Evolutionary conservation across 2,797 vertebrate genomes (phyloP), one percentile per base, ranked within the genome.

Genomic region (Toxotes lorentzi): DNA sequence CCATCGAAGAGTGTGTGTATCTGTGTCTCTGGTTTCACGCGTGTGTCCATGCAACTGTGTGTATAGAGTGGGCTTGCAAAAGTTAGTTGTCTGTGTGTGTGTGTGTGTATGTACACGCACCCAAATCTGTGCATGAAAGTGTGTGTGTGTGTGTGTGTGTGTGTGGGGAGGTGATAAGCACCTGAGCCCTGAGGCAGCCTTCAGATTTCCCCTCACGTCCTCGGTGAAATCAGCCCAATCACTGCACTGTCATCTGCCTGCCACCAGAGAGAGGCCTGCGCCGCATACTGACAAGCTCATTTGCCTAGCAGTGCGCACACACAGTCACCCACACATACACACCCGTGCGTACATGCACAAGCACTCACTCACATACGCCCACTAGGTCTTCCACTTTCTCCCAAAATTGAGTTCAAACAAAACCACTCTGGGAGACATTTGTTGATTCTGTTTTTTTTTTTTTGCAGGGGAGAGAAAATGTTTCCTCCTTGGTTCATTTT

Each of bases 191-290:
- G 70, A 89, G 86, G 93, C 89, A 83, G 86, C 88, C 86, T 92
- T 92, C 86, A 91, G 85, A 90, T 93, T 92, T 93, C 93, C 91
- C 83, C 87, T 93, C 93, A 94, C 91, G 92, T 93, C 85, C 83
- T 87, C 74, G 8, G 73, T 88, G 89, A 94, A 92, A 93, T 92
- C 90, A 92, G 90, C 89, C 92, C 93, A 92, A 93, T 93, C 92
- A 89, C 91, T 90, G 91, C 92, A 89, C 91, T 88, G 92, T 91
- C 88, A 91, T 91, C 92, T 92, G 92, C 86, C 89, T 87, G 83
- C 87, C 92, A 92, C 88, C 89, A 90, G 91, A 92, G 89, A 89
- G 86, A 91, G 84, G 88, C 86, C 91, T 85, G 88, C 77, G 21
- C 84, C 14, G 92, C 90, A 94, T 94, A 92, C 90, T 90, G 92